These are phyloP conservation scores for Lasioglossum vierecki DNA, from an alignment of 2,888 invertebrate genomes.

Conservation along the genomic window DNA sequence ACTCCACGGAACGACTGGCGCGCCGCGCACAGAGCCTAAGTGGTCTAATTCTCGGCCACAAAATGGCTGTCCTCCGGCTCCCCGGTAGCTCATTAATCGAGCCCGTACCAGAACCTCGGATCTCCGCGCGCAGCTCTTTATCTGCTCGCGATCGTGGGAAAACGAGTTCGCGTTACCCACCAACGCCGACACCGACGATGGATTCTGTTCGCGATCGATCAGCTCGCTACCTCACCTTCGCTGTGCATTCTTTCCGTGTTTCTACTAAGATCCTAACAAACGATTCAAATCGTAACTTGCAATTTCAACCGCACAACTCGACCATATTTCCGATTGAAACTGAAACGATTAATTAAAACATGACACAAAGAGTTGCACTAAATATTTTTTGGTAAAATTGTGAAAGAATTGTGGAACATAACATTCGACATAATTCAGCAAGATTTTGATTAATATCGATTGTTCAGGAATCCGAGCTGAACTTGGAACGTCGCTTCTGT, in stretches of 20 bases:
- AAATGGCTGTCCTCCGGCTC: slow-evolving; percentile 68
- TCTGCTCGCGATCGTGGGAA: slow-evolving; percentile 41
- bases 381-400: too few species aligned
- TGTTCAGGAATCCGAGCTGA: too few species aligned
- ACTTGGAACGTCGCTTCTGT: too few species aligned
- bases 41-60: slow-evolving; percentile 67
- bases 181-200: slow-evolving; percentile 9
- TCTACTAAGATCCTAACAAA: not conserved
- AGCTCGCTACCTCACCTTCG: not conserved
- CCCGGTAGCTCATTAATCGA: slow-evolving; percentile 62
- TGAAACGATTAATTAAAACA: too few species aligned
- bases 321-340: too few species aligned
- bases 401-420: too few species aligned
- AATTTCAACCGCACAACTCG: too few species aligned
- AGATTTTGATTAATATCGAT: too few species aligned
- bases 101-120: slow-evolving; percentile 19
- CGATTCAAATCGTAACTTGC: not conserved
- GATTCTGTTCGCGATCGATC: not conserved
- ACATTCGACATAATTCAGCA: too few species aligned
- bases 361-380: too few species aligned
- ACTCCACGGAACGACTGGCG: slow-evolving; percentile 52
- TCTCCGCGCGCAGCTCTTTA: slow-evolving; percentile 56
- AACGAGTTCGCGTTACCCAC: slow-evolving; percentile 20
- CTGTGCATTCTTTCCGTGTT: not conserved
- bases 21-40: slow-evolving; percentile 60